Base-by-base conservation (phyloP, 2,888 invertebrate genomes). In the Acheta domesticus region DNA sequence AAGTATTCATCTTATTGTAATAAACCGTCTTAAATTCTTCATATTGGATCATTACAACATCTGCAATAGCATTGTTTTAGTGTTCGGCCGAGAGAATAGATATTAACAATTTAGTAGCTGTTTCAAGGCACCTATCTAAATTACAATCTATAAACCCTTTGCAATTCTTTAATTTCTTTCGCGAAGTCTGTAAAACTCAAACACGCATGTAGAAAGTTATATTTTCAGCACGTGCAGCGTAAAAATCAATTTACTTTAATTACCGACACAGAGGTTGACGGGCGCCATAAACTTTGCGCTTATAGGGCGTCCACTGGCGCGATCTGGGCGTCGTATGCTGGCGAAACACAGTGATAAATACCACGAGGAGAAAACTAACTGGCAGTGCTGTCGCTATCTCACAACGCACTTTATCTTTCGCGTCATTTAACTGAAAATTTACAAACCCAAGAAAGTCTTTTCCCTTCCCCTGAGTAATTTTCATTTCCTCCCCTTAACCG, bases 391-490 rank as follows among this genome's bases (percentile, higher is more conserved):
- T 62, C 62, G 62, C n/a, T 62, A 62, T 62, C 62, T 62, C 14
- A n/a, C 62, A n/a, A n/a, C 62, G 62, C n/a, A 62, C 62, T 62
- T 62, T 62, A 62, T 62, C 62, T 62, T 12, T 62, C 62, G 62
- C 62, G 62, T 62, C 62, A 62, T 62, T 62, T 62, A 62, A 62
- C 62, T 62, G 62, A 62, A 62, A 62, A 62, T 62, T 62, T 62
- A 62, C 62, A 62, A n/a, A n/a, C 62, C 62, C 62, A 14, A 62
- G 62, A 62, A 62, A 62, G 62, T 62, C 62, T 62, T 62, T n/a
- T 62, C 62, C 62, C 62, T 62, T 62, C 62, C n/a, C 16, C 62
- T 62, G 62, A 62, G 62, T 62, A 62, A 62, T 62, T 62, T 62
- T 62, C 62, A 62, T 62, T 62, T 62, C 36, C 62, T 62, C 62